These are phyloP conservation scores for Acheta domesticus DNA, from an alignment of 2,888 invertebrate species.

Conservation along the genomic window DNA sequence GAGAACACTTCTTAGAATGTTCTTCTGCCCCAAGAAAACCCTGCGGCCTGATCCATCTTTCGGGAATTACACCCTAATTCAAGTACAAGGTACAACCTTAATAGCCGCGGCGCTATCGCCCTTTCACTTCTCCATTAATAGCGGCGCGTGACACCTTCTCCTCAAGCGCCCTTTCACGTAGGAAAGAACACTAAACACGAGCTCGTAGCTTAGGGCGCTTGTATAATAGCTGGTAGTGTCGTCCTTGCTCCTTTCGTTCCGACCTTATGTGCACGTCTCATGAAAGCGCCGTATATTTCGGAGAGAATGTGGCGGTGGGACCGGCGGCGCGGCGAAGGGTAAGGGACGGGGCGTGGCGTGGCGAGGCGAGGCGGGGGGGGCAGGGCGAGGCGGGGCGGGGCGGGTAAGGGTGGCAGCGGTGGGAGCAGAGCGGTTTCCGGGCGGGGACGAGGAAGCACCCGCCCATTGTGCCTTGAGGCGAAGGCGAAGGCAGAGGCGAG, in stretches of 20 bases:
- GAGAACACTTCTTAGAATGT: too few relatives aligned
- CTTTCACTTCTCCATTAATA: background rate
- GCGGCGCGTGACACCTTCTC: background rate
- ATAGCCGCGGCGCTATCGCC: background rate
- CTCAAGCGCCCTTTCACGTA: background rate
- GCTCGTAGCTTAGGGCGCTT: conserved; percentile 6
- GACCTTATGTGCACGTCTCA: background rate
- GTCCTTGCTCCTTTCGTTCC: background rate
- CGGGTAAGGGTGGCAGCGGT: too few relatives aligned
- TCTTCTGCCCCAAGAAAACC: background rate
- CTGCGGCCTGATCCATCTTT: background rate
- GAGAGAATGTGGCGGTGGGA: background rate
- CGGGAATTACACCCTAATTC: background rate
- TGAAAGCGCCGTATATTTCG: background rate
- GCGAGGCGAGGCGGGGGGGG: background rate
- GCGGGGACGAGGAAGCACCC: too few relatives aligned
- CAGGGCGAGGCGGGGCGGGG: too few relatives aligned
- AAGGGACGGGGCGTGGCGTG: too few relatives aligned
- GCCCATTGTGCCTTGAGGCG: too few relatives aligned
- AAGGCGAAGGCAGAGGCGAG: too few relatives aligned
- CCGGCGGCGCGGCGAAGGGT: background rate
- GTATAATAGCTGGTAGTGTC: background rate
- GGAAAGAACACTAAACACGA: background rate
- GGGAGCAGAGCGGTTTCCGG: too few relatives aligned
- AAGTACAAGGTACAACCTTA: background rate